phyloP scores from a whole-genome alignment of 1,140 invertebrate species.

The Neotoxoptera formosana region DNA sequence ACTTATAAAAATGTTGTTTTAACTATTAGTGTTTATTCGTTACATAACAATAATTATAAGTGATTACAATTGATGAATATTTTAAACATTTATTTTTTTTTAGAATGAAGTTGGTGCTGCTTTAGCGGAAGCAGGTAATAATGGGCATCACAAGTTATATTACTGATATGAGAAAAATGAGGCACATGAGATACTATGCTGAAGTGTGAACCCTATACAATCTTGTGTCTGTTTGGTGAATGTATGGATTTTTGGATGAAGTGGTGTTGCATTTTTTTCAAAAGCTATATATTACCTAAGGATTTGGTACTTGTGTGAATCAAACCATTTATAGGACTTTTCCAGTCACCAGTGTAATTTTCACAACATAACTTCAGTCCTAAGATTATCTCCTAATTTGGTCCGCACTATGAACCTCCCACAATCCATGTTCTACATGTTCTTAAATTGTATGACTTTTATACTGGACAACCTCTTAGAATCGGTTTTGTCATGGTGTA shows the following conservation, averaged over 20 bases:
- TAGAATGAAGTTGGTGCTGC: slow-evolving; percentile 97
- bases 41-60: neutral
- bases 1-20: slow-evolving; percentile 59
- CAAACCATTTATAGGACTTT: neutral
- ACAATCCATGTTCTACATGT: neutral
- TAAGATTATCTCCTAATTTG: neutral
- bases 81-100: slow-evolving; percentile 58
- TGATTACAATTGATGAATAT: neutral
- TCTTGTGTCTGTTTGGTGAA: slow-evolving; percentile 9
- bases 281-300: neutral
- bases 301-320: neutral
- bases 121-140: slow-evolving; percentile 77
- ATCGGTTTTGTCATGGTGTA: neutral
- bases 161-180: slow-evolving; percentile 40
- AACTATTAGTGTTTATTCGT: neutral
- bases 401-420: neutral
- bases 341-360: neutral
- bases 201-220: slow-evolving; percentile 21
- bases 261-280: neutral
- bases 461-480: neutral
- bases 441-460: neutral
- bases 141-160: slow-evolving; percentile 64
- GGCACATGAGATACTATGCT: neutral
- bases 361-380: neutral
- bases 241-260: neutral